These are phyloP conservation scores for Tragulus kanchil DNA, from an alignment of 2,113 vertebrate species.

Conservation along the genomic window DNA sequence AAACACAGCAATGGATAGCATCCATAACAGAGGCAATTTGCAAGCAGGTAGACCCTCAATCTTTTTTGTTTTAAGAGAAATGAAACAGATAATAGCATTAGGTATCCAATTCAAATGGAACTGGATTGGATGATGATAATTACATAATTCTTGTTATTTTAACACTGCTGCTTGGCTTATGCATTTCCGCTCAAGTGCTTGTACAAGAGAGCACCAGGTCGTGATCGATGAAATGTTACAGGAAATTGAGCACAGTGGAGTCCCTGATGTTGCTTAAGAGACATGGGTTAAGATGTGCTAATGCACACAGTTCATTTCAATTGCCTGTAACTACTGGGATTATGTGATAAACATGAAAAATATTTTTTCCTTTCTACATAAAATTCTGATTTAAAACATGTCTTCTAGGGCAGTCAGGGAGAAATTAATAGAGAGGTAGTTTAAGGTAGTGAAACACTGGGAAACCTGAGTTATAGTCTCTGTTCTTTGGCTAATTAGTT, in stretches of 20 bases:
- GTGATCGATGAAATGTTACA: not conserved
- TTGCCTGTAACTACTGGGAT: not conserved
- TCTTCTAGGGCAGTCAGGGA: not conserved
- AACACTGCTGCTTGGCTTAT: not conserved
- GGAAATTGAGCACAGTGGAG: not conserved
- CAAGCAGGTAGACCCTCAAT: not conserved
- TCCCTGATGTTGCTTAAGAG: not conserved
- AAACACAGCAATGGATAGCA: not conserved
- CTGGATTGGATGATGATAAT: not conserved
- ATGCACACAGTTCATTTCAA: not conserved
- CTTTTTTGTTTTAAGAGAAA: slow-evolving; percentile 8
- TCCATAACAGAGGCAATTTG: not conserved
- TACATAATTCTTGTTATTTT: not conserved
- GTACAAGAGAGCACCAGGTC: not conserved
- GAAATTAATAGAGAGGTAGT: not conserved
- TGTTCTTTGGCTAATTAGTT: not conserved
- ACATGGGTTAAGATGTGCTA: not conserved
- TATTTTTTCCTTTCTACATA: not conserved
- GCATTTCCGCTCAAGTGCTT: not conserved
- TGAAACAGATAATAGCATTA: not conserved
- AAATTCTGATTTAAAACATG: not conserved
- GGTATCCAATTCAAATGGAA: not conserved
- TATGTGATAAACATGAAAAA: not conserved
- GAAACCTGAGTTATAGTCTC: not conserved
- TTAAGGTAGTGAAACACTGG: not conserved